Base-by-base conservation (phyloP, 2,113 vertebrate species). In the Callaeas wilsoni region DNA sequence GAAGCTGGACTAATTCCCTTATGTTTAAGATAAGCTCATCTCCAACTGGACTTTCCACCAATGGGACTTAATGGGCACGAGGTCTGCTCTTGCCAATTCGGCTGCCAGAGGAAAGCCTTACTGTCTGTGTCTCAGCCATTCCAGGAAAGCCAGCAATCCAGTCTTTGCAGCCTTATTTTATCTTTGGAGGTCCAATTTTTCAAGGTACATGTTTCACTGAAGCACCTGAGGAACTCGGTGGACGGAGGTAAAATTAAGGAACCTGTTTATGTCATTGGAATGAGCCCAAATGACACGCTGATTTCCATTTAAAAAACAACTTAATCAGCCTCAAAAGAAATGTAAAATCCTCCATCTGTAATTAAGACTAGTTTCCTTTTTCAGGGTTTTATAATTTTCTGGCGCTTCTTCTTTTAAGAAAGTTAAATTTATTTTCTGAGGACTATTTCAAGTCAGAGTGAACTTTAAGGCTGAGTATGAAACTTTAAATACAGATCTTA, bases 1-100 rank as follows among this genome's bases (percentile, higher is more conserved):
- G 78, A 71, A 93, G 33, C 82, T 74, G 78, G 74, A 39, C 67
- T 95, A 94, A 95, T 96, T 93, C 93, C 75, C 90, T 91, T 86
- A 65, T 63, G 68, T 76, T 90, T 77, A 83, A 94, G 47, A 91
- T 80, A 41, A 95, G 64, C 86, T 84, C 15, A 70, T 90, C 90
- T 86, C 83, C 89, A 88, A 39, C 39, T 84, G 83, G 88, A 52
- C 71, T 90, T 89, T 16, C 56, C 89, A 90, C 79, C 79, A 93
- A 52, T 74, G 35, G 71, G 55, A 55, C 70, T 87, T 73, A 83
- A n/a, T 16, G 33, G 53, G 55, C 70, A 47, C 2, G 0, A 87
- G 59, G 63, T 52, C 46, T 77, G 57, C 60, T 80, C 63, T 76
- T 83, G 88, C 83, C 87, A 94, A 1, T 70, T 96, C 18, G 9